Base-by-base conservation (phyloP, 30 jellyfish, hydroid and myxozoan species). In the Pseudorhiza aurosa region DNA sequence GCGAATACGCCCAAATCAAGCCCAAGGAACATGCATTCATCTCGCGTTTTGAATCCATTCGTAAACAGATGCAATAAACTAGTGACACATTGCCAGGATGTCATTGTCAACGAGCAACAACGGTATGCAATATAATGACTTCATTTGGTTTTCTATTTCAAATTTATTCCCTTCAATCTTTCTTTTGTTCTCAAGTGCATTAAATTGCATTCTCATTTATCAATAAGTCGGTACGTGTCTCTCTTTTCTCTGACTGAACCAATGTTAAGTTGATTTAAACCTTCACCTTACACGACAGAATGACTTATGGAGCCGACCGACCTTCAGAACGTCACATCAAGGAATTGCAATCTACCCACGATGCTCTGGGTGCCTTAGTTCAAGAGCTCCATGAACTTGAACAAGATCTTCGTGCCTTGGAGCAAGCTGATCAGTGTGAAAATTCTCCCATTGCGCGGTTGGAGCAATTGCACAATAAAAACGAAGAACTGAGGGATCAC, bases 301-400 rank as follows among this genome's bases (percentile, higher is more conserved):
- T 75, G 88, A 58, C 56, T 11, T 58, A 75, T 59, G 79, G 88
- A 1, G 74, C 81, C 15, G 90, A 77, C 11, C 65, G 90, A 10
- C 90, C 90, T 7, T 77, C 90, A 11, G 74, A 63, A 63, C 62
- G 90, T 36, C 90, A 77, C 67, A 62, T 77, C 45, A 77, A 77
- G 67, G 90, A 77, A 33, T 40, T 77, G 53, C 90, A 77, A 35
- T 63, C 90, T 27, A 59, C 90, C 10, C 35, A 64, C 22, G 91
- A 80, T 39, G 83, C 84, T 0, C 62, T 80, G 11, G 91, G 73
- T 33, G 91, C 91, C 4, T 68, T 80, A 32, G 56, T 70, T 1
- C 82, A 65, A 11, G 91, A 80, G 51, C 77, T 80, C 36, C n/a
- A 24, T 56, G 77, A 64, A 10, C 69, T 80, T 42, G 84, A 80